A percentile compares a stretch with the other conserved stretches of the same genome.
Evolutionary conservation across 2,888 invertebrate genomes (phyloP).

Genomic region (Acrobasis consociella): DNA sequence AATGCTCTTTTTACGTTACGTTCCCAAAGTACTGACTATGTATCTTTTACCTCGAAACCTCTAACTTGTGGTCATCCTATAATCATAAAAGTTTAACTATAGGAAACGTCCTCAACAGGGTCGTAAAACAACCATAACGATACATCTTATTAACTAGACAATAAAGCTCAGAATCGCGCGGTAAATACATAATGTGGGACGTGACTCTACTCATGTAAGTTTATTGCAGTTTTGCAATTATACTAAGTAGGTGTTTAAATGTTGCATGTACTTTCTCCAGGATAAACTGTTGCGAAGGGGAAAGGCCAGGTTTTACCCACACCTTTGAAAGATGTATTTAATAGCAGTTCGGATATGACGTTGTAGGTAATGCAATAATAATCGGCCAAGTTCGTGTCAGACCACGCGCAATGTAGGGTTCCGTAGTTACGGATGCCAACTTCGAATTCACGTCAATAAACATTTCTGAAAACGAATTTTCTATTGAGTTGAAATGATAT

Average conservation of each 20-base stretch:
- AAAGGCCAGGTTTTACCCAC: background rate
- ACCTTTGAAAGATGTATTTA: too few relatives aligned
- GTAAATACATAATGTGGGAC: background rate
- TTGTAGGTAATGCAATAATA: too few relatives aligned
- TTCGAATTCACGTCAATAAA: too few relatives aligned
- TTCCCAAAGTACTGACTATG: too few relatives aligned
- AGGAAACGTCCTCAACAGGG: background rate
- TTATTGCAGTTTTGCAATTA: background rate
- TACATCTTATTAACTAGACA: background rate
- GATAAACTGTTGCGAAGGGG: background rate
- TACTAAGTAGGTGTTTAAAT: background rate
- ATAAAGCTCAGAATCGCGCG: background rate
- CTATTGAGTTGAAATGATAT: too few relatives aligned
- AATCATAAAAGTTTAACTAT: constrained; percentile 1
- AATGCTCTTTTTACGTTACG: too few relatives aligned
- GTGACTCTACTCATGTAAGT: background rate
- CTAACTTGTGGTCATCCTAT: constrained; percentile 9
- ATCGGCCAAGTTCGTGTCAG: too few relatives aligned
- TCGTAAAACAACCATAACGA: constrained; percentile 4
- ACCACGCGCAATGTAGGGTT: too few relatives aligned
- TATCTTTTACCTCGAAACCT: background rate
- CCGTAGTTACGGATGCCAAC: too few relatives aligned
- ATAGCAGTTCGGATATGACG: too few relatives aligned
- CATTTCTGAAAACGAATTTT: too few relatives aligned
- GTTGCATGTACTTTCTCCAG: background rate